Base-by-base conservation (phyloP, 1,140 invertebrate genomes). In the Bombus superbus region DNA sequence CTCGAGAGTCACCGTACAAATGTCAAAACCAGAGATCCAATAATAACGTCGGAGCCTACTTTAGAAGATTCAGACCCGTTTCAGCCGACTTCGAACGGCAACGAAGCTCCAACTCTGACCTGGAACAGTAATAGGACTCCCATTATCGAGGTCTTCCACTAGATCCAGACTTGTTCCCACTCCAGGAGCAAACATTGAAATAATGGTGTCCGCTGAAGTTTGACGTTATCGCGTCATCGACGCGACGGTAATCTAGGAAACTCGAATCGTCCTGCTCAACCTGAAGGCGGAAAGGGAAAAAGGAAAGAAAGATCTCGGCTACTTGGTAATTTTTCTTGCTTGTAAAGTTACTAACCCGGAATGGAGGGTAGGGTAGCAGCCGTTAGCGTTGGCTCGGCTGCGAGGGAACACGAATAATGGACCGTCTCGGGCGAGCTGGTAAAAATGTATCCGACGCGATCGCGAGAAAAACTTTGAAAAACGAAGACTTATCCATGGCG, bases 381-480 rank as follows among this genome's bases (percentile, higher is more conserved):
- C 25, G 8, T 38, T 38, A 28, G 44, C 40, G 8, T 13, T 42
- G 42, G 68, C 68, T 32, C n/a, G 72, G 44, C 25, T n/a, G 74
- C 13, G 59, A 69, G 57, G 68, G 35, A 38, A 64, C 44, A 85
- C 47, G 69, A 69, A 77, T 69, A 78, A 86, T 76, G 47, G 71
- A 32, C 18, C 73, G 74, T 80, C 35, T 68, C 59, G 64, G 10
- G 22, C 40, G 69, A 40, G 38, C 76, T 86, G n/a, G 76, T 89
- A 89, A 89, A 89, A 89, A 86, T 86, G 62, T 89, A 81, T 85
- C 69, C 64, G n/a, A 38, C n/a, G 78, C 81, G 78, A 90, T 90
- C 73, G 72, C 35, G 68, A 38, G 85, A 78, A 87, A 90, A 90
- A 90, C 59, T 90, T 90, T 84, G 22, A n/a, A 68, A 86, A 89